phyloP scores from a whole-genome alignment of 2,797 vertebrate species.

The Pangasius krempfi region DNA sequence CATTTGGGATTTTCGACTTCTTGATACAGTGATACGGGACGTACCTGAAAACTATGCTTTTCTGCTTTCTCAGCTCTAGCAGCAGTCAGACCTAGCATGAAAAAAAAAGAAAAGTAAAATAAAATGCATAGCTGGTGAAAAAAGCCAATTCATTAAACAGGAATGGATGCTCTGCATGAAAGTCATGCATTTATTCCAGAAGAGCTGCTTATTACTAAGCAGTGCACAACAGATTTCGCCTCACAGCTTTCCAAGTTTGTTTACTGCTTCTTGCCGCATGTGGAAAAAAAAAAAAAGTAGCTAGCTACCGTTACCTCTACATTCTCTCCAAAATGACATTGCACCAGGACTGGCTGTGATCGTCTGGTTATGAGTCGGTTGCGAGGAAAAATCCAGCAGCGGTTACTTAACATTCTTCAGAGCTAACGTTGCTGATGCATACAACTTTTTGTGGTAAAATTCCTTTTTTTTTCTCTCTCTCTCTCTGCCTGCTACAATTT shows the following conservation, averaged over 20 bases:
- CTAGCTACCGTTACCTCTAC: background rate
- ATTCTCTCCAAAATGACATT: background rate
- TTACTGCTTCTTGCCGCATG: no score
- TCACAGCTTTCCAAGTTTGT: background rate
- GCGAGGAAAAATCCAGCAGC: background rate
- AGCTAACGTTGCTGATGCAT: background rate
- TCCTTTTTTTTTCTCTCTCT: background rate
- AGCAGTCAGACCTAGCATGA: background rate
- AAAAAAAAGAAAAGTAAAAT: background rate
- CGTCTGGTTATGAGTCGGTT: background rate
- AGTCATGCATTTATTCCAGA: no score
- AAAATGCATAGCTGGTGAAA: background rate
- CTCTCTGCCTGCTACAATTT: background rate
- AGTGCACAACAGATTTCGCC: background rate
- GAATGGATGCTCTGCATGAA: background rate
- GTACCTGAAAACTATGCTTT: background rate
- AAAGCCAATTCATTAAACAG: no score
- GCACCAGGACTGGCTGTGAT: background rate
- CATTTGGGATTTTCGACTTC: background rate
- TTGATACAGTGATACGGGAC: background rate
- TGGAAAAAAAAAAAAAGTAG: background rate
- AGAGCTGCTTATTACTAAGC: no score
- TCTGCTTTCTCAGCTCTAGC: background rate
- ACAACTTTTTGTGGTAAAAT: background rate
- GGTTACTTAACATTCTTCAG: background rate